Evolutionary conservation across 2,113 vertebrate genomes (phyloP).

Genomic region (Carettochelys insculpta): DNA sequence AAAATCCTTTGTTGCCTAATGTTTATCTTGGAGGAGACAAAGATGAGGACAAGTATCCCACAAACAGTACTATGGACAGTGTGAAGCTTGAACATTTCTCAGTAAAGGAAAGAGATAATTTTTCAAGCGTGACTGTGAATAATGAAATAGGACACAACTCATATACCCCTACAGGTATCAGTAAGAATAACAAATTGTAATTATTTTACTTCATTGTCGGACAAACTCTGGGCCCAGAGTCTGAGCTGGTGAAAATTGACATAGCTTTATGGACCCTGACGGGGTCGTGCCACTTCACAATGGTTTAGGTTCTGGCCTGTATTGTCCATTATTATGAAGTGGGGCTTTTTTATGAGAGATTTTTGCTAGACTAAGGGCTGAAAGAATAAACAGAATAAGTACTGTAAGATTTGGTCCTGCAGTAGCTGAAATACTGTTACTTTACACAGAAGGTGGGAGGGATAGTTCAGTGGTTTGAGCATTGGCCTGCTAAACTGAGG

Average conservation of each 20-base stretch:
- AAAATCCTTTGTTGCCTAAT: neutral
- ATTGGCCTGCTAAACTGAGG: too few relatives aligned
- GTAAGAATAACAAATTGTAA: neutral
- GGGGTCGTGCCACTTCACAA: neutral
- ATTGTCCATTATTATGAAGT: neutral
- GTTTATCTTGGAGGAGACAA: neutral
- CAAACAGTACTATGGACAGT: neutral
- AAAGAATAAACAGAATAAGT: neutral
- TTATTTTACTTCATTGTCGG: neutral
- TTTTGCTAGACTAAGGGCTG: neutral
- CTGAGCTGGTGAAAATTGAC: neutral
- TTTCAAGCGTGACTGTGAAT: neutral
- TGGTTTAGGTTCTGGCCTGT: neutral
- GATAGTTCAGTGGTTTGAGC: too few relatives aligned
- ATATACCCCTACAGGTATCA: neutral
- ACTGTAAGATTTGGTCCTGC: neutral
- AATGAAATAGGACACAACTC: neutral
- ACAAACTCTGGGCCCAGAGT: neutral
- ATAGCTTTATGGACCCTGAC: neutral
- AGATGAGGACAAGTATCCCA: neutral
- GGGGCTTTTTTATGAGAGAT: neutral
- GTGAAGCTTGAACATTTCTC: neutral
- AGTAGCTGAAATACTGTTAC: neutral
- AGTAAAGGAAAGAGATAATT: neutral
- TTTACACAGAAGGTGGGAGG: too few relatives aligned